These are phyloP conservation scores for Origma solitaria DNA, from an alignment of 2,113 vertebrate species.

Conservation along the genomic window DNA sequence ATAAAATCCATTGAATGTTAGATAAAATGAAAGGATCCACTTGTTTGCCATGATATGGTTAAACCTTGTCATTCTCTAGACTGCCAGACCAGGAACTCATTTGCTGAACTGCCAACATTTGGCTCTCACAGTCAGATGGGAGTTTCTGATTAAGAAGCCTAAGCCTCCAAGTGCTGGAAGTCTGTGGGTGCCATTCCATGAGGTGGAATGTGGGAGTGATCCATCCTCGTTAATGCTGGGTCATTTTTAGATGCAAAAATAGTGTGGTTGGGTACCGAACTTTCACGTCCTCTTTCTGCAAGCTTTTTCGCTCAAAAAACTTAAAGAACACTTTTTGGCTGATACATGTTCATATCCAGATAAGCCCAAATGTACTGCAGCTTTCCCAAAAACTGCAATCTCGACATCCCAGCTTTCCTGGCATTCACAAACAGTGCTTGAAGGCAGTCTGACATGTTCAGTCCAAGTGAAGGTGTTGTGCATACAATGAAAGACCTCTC, in stretches of 20 bases:
- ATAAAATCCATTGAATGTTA: neutral
- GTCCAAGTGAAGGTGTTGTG: conserved; percentile 5
- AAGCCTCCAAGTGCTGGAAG: neutral
- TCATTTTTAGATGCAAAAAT: conserved; percentile 14
- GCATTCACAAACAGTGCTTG: neutral
- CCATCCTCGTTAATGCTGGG: neutral
- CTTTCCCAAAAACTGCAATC: neutral
- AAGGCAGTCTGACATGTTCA: conserved; percentile 50
- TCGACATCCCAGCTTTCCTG: neutral
- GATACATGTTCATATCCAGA: neutral
- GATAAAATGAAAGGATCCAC: neutral
- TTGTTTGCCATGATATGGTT: neutral
- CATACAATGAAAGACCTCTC: conserved; percentile 20
- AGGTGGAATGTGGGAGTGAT: neutral
- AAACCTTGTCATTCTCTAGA: neutral
- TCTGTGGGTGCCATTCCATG: neutral
- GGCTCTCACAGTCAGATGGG: neutral
- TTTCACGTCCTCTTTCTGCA: neutral
- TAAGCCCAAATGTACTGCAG: neutral
- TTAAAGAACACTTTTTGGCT: neutral
- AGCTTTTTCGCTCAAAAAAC: neutral
- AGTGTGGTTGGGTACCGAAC: neutral
- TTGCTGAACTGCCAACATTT: neutral
- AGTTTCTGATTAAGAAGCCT: conserved; percentile 7
- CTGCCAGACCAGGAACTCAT: neutral